phyloP scores from a whole-genome alignment of 2,797 vertebrate genomes.

The Cottoperca gobio region DNA sequence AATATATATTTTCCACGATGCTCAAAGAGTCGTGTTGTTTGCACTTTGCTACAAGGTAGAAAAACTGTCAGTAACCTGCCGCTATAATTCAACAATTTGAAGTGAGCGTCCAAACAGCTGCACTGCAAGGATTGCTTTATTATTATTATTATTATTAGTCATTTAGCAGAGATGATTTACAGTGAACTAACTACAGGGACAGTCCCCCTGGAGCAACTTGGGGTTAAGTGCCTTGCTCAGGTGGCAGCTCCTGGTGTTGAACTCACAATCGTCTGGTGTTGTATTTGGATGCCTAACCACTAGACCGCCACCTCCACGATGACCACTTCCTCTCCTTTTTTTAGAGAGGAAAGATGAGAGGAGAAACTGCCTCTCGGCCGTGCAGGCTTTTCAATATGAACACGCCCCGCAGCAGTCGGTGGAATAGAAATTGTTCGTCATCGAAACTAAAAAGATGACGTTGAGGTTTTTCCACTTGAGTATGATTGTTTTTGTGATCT shows the following conservation, averaged over 20 bases:
- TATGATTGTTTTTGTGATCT: neutral
- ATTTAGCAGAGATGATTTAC: no score
- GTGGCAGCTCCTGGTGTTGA: no score
- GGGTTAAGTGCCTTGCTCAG: no score
- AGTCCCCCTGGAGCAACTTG: no score
- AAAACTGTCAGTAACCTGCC: slow-evolving; percentile 27
- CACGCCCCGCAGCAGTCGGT: neutral
- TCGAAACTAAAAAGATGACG: neutral
- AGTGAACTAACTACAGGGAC: no score
- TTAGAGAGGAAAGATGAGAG: slow-evolving; percentile 2
- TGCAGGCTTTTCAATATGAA: neutral
- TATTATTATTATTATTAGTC: no score
- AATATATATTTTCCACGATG: slow-evolving; percentile 16
- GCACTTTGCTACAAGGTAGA: slow-evolving; percentile 34
- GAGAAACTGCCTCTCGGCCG: neutral
- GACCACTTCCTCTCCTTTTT: neutral
- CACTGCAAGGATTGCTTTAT: neutral
- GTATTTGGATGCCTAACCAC: no score
- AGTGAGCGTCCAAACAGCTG: slow-evolving; percentile 18
- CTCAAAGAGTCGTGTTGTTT: slow-evolving; percentile 25
- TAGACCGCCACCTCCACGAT: no score
- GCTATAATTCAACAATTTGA: slow-evolving; percentile 27
- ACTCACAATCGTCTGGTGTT: no score
- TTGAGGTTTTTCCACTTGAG: neutral
- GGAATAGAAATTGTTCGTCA: neutral